A percentile compares a stretch with the other conserved stretches of the same genome.
Conservation (phyloP, 2,113 vertebrate genomes). For the Typhlomys cinereus region DNA sequence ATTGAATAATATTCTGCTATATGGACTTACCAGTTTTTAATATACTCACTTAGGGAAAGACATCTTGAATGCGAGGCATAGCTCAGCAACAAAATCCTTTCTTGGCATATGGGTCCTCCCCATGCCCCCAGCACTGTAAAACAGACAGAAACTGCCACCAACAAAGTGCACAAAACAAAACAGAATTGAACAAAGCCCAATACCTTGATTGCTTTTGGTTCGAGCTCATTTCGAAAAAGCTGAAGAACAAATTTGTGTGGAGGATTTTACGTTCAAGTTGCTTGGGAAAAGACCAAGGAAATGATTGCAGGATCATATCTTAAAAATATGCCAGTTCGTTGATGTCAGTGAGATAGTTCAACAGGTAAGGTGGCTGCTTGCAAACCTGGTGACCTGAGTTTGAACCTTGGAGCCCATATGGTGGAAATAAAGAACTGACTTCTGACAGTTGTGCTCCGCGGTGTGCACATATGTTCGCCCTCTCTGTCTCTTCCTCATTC, state of each 20-base stretch:
- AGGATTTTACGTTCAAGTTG: conserved; percentile 40
- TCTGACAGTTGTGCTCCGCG: no score
- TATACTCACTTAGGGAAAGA: neutral
- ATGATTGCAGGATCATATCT: neutral
- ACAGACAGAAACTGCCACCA: neutral
- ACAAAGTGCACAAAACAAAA: neutral
- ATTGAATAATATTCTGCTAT: neutral
- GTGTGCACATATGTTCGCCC: no score
- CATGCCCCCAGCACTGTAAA: neutral
- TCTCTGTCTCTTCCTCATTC: no score
- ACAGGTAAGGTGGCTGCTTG: no score
- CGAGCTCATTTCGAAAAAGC: neutral
- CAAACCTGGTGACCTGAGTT: no score
- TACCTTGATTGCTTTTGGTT: neutral
- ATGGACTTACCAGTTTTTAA: neutral
- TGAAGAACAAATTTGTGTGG: neutral
- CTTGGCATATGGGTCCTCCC: neutral
- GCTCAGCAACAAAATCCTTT: neutral
- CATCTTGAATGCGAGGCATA: neutral
- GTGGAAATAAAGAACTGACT: no score
- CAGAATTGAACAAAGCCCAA: neutral
- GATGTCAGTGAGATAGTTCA: no score
- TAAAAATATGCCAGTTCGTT: no score
- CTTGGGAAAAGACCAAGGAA: neutral
- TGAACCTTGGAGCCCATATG: no score